Evolutionary conservation across 2,888 invertebrate genomes (phyloP).

Genomic region (Chrysolina oricalcia): DNA sequence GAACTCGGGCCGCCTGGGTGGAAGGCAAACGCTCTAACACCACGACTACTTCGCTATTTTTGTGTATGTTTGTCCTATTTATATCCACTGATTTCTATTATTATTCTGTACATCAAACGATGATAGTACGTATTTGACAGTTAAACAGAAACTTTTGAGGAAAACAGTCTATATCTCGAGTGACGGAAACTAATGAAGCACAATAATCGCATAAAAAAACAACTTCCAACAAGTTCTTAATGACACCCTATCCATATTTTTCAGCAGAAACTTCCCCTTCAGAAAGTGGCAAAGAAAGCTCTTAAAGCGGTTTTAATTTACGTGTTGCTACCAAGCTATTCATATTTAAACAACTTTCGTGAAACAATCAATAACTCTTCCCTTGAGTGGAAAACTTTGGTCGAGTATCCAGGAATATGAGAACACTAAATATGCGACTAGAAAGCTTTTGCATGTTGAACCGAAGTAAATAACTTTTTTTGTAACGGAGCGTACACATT

Average conservation of each 20-base stretch:
- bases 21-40: too few species aligned
- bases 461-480: constrained; percentile 29
- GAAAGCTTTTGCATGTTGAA: constrained; percentile 35
- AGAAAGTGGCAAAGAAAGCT: background rate
- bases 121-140: too few species aligned
- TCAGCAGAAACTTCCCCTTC: background rate
- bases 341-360: constrained; percentile 7
- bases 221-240: background rate
- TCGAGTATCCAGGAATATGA: background rate
- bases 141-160: background rate
- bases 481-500: constrained; percentile 3
- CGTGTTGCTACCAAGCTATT: constrained; percentile 14
- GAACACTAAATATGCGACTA: constrained; percentile 29
- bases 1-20: too few species aligned
- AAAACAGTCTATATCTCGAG: background rate
- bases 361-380: constrained; percentile 16
- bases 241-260: background rate
- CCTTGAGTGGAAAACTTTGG: background rate
- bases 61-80: too few species aligned
- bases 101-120: too few species aligned
- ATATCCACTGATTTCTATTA: too few species aligned
- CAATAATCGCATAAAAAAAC: background rate
- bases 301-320: constrained; percentile 15
- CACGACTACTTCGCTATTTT: too few species aligned
- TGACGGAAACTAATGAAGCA: background rate